phyloP scores from a whole-genome alignment of 2,797 vertebrate genomes.

The Pyrocephalus nanus region DNA sequence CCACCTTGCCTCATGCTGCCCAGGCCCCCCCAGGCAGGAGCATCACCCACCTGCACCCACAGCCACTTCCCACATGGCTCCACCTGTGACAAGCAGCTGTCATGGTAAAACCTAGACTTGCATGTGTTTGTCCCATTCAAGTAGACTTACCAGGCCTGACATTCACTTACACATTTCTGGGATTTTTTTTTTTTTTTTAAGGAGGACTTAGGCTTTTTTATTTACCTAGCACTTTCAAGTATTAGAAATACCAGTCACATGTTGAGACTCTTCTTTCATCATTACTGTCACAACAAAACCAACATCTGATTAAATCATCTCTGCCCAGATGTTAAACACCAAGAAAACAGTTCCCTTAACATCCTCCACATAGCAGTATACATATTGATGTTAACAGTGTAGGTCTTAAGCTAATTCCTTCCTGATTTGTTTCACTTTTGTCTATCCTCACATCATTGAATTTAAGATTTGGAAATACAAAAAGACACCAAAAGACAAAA shows the following conservation, averaged over 20 bases:
- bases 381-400: background rate
- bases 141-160: background rate
- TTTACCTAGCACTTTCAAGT: background rate
- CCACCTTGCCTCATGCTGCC: accelerated
- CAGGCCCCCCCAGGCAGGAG: background rate
- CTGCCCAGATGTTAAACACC: background rate
- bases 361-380: background rate
- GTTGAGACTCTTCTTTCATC: background rate
- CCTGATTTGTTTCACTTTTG: background rate
- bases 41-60: background rate
- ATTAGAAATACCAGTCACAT: background rate
- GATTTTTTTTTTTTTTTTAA: background rate
- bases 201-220: background rate
- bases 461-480: background rate
- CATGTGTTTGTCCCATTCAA: background rate
- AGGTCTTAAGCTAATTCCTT: background rate
- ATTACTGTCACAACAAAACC: background rate
- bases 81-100: background rate
- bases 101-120: background rate
- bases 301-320: background rate
- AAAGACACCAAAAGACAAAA: background rate
- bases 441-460: background rate
- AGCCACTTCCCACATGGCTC: background rate
- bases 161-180: background rate
- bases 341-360: background rate